Evolutionary conservation across 2,888 invertebrate species (phyloP), one percentile per base, ranked within the genome.

Genomic region (Microplitis manilae): DNA sequence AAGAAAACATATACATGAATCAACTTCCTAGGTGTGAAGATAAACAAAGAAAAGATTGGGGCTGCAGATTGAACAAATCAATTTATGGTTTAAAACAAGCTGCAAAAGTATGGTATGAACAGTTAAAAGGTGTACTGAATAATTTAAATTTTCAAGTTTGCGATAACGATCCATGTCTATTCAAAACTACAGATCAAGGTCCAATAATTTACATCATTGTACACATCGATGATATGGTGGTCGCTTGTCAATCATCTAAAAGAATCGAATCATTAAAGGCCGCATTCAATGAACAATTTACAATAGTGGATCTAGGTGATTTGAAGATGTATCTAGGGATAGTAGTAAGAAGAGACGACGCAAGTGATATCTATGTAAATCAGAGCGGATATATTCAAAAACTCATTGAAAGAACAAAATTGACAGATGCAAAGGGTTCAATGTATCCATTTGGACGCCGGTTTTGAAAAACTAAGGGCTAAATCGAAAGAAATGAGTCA

Each of bases 351-450:
- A 72, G 41, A 73, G 68, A 77, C 17, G 59, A 5, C 17, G 60
- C 15, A 7, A 77, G 75, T 13, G 68, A 59, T 50, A 72, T 76
- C n/a, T 67, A 68, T 40, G 38, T 79, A 8, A 50, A 68, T 62
- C 77, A 80, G 13, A 38, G 15, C 5, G 38, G 71, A 5, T 81
- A 80, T 71, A 81, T 82, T 7, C 60, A 79, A 59, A 75, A 75
- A 60, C 67, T 82, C 7, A 38, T 82, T 8, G 15, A 68, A 20
- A 30, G 75, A 60, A 71, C 78, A 62, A 67, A 75, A 17, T 64
- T 83, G n/a, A 7, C 73, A 38, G 79, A 81, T 38, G 77, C 79
- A 9, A 79, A 82, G 71, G 64, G 20, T 13, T 80, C 79, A 17
- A 59, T 39, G 1, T 68, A 73, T 41, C 80, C 79, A 0, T 74